Percentiles rank a stretch among this genome's conserved stretches.
phyloP scores from a whole-genome alignment of 2,888 invertebrate species.

The Drymonia ruficornis region DNA sequence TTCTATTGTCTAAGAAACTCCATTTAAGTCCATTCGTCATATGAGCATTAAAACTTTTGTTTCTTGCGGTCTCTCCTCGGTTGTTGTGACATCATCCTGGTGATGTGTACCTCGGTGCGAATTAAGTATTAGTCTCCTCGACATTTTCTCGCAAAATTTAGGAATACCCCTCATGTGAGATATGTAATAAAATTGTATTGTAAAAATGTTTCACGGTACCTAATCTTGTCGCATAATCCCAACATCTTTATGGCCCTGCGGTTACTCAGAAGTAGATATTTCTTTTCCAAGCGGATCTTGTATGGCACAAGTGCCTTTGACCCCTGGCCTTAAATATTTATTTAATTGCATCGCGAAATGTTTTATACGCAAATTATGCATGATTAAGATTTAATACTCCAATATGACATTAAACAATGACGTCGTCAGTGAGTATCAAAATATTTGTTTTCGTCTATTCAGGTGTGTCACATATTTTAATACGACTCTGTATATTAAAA shows the following conservation, averaged over 20 bases:
- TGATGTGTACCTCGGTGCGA: neutral
- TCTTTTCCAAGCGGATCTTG: slow-evolving; percentile 48
- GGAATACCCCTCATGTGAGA: neutral
- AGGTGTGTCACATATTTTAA: neutral
- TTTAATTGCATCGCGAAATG: slow-evolving; percentile 40
- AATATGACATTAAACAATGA: slow-evolving; percentile 18
- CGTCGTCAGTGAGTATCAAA: slow-evolving; percentile 14
- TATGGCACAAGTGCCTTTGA: slow-evolving; percentile 40
- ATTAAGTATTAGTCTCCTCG: neutral
- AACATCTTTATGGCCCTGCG: slow-evolving; percentile 37
- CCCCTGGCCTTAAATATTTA: slow-evolving; percentile 41
- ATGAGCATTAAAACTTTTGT: slow-evolving; percentile 1
- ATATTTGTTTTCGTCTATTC: slow-evolving; percentile 5
- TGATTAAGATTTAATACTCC: slow-evolving; percentile 13
- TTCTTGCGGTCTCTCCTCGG: neutral
- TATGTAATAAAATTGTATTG: slow-evolving; percentile 13
- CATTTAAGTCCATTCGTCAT: slow-evolving; percentile 6
- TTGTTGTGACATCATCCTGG: neutral
- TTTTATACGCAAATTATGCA: slow-evolving; percentile 28
- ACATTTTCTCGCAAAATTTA: slow-evolving; percentile 2
- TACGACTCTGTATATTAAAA: neutral
- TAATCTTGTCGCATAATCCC: slow-evolving; percentile 30
- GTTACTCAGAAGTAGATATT: slow-evolving; percentile 34
- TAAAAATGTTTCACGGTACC: slow-evolving; percentile 31
- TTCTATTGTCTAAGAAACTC: neutral